Percentiles rank a stretch among this genome's conserved stretches.
Evolutionary conservation across 2,113 vertebrate species (phyloP).

Genomic region (Scytalopus superciliaris): DNA sequence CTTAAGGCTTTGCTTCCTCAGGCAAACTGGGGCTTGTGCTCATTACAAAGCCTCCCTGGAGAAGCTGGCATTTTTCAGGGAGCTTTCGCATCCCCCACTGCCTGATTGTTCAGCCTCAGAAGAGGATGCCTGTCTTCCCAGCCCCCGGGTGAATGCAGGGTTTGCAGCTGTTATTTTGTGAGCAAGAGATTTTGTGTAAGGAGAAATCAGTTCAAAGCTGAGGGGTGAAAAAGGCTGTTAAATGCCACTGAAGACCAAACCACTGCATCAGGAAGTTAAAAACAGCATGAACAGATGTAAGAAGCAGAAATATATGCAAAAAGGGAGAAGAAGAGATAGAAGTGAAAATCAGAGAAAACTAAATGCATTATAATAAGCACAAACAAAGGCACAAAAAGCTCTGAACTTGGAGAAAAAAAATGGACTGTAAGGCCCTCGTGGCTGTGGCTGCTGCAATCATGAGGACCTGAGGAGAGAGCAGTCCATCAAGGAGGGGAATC

Average conservation of each 20-base stretch:
- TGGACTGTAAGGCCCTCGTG: accelerated
- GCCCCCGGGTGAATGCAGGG: neutral
- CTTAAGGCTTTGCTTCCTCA: neutral
- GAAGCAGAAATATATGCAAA: neutral
- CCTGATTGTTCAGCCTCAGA: slow-evolving; percentile 19
- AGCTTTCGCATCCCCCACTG: neutral
- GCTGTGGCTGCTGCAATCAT: accelerated
- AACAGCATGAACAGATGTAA: neutral
- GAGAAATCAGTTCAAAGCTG: neutral
- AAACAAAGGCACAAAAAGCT: neutral
- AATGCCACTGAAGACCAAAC: neutral
- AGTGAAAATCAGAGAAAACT: neutral
- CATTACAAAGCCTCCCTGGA: slow-evolving; percentile 25
- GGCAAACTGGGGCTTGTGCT: neutral
- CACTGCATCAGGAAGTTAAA: neutral
- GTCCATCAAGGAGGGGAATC: accelerated
- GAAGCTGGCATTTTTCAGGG: neutral
- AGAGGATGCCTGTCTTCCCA: slow-evolving; percentile 9
- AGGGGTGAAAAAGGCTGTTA: neutral
- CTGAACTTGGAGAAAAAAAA: neutral
- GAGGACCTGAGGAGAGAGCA: neutral
- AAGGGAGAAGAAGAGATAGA: neutral
- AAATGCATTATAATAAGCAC: neutral
- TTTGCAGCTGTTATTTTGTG: slow-evolving; percentile 13
- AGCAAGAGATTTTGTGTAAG: neutral